A percentile compares a stretch with the other conserved stretches of the same genome.
phyloP scores from a whole-genome alignment of 2,797 vertebrate species.

The Synaphobranchus kaupii region DNA sequence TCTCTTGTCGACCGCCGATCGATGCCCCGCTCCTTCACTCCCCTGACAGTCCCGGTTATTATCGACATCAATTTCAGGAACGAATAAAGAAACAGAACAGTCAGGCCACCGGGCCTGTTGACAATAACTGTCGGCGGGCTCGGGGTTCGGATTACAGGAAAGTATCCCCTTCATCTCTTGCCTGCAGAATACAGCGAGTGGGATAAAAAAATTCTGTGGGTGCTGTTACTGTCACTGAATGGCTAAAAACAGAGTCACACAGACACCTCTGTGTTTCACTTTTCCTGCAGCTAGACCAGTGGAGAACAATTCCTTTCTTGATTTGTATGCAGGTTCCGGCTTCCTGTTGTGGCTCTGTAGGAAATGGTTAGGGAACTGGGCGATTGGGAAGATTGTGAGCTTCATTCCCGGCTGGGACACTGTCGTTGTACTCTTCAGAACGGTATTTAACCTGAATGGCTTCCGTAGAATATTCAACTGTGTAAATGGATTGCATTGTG shows the following conservation, averaged over 20 bases:
- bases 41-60: not conserved
- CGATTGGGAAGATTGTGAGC: not conserved
- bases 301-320: not conserved
- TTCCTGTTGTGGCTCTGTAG: not conserved
- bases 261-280: not conserved
- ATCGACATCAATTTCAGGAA: not conserved
- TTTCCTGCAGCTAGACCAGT: not conserved
- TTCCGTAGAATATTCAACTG: not conserved
- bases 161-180: not conserved
- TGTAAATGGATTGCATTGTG: not conserved
- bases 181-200: not conserved
- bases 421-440: not conserved
- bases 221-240: not conserved
- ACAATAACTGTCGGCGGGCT: not conserved
- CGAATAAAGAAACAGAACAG: conserved; percentile 1
- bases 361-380: not conserved
- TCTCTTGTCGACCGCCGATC: not conserved
- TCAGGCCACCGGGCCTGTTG: not conserved
- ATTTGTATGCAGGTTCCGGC: not conserved
- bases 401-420: not conserved
- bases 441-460: not conserved
- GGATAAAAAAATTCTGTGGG: not conserved
- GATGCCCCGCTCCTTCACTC: not conserved
- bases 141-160: not conserved
- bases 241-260: not conserved